A percentile compares a stretch with the other conserved stretches of the same genome.
phyloP scores from a whole-genome alignment of 2,113 vertebrate species.

The Pungitius pungitius region DNA sequence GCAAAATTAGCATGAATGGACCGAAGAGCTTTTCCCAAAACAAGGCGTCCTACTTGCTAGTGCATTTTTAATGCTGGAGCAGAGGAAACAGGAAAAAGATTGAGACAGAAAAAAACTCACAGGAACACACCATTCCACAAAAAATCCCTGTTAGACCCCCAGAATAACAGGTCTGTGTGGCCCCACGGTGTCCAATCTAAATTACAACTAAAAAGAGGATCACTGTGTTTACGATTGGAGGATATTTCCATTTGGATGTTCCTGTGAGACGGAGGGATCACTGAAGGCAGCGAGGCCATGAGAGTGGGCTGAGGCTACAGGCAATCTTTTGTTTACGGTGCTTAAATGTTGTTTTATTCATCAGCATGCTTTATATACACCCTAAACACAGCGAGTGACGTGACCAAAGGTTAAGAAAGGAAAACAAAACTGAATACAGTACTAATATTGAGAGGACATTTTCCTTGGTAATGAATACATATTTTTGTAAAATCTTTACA shows the following conservation, averaged over 20 bases:
- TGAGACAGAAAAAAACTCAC: slow-evolving; percentile 1
- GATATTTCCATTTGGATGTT: slow-evolving; percentile 12
- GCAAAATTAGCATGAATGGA: slow-evolving; percentile 61
- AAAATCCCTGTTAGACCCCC: background rate
- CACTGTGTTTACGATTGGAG: slow-evolving; percentile 4
- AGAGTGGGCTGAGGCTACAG: slow-evolving; percentile 7
- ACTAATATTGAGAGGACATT: background rate
- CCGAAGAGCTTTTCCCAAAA: slow-evolving; percentile 60
- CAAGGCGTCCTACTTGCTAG: slow-evolving; percentile 41
- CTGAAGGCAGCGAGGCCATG: slow-evolving; percentile 9
- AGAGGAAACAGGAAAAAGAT: background rate
- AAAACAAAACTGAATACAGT: background rate
- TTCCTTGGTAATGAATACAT: background rate
- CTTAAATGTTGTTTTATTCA: background rate
- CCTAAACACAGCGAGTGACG: background rate
- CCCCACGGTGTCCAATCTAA: background rate
- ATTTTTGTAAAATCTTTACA: background rate
- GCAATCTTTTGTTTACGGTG: slow-evolving; percentile 10
- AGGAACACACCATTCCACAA: background rate
- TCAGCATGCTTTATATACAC: background rate
- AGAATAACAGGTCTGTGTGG: background rate
- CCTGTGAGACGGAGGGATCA: slow-evolving; percentile 3
- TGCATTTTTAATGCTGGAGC: slow-evolving; percentile 39
- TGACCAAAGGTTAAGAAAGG: background rate
- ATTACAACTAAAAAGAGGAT: background rate